Percentiles rank a stretch among this genome's conserved stretches.
Evolutionary conservation across 2,113 vertebrate genomes (phyloP).

Genomic region (Chelonoidis abingdonii): DNA sequence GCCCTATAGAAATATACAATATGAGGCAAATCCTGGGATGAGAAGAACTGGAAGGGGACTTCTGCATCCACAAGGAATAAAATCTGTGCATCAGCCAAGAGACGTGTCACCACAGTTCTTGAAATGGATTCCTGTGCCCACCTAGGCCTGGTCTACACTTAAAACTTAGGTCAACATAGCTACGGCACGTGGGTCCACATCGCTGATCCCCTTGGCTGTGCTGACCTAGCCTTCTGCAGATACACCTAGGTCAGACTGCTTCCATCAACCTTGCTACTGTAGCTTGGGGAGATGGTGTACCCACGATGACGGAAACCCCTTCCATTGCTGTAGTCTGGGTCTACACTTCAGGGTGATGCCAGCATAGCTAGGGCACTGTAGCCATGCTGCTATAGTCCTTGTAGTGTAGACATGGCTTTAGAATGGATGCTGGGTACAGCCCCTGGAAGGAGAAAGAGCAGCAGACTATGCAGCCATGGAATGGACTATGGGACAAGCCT

Average conservation of each 20-base stretch:
- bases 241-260: not conserved
- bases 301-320: not conserved
- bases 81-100: not conserved
- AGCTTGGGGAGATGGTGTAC: not conserved
- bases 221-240: too few relatives aligned
- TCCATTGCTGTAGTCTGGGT: not conserved
- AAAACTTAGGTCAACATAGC: too few relatives aligned
- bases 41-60: not conserved
- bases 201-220: too few relatives aligned
- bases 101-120: not conserved
- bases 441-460: not conserved
- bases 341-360: not conserved
- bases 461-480: not conserved
- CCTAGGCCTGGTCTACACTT: too few relatives aligned
- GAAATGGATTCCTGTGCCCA: not conserved
- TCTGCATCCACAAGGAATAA: not conserved
- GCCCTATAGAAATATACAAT: not conserved
- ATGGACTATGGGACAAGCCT: not conserved
- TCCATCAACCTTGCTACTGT: not conserved
- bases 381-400: not conserved
- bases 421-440: not conserved
- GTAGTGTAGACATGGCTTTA: not conserved
- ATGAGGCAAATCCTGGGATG: not conserved
- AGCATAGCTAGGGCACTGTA: too few relatives aligned
- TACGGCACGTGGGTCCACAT: too few relatives aligned